Percentiles rank a stretch among this genome's conserved stretches.
Evolutionary conservation across 53 echinoderm and acorn worm genomes (phyloP).

Genomic region (Antedon mediterranea): DNA sequence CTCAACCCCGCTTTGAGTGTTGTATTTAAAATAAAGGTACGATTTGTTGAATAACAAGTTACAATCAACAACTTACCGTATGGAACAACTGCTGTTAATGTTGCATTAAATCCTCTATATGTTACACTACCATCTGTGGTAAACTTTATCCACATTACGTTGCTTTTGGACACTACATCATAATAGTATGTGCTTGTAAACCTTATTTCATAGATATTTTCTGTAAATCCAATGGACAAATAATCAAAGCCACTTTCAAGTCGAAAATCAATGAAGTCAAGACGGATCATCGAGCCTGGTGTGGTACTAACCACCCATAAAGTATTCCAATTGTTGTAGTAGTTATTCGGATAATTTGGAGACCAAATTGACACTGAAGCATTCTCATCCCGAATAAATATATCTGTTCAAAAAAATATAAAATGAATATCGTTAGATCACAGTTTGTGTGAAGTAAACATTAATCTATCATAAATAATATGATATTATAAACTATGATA

Average conservation of each 20-base stretch:
- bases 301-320: constrained; percentile 15
- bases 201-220: background rate
- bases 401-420: too few relatives aligned
- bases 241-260: constrained; percentile 31
- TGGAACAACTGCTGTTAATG: constrained; percentile 7
- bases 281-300: constrained; percentile 9
- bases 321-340: constrained; percentile 15
- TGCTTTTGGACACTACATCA: constrained; percentile 4
- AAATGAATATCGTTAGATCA: too few relatives aligned
- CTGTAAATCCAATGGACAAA: constrained; percentile 24
- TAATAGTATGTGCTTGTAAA: background rate
- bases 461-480: too few relatives aligned
- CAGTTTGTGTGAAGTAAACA: too few relatives aligned
- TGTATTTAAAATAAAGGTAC: too few relatives aligned
- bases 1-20: too few relatives aligned
- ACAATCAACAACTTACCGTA: too few relatives aligned
- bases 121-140: constrained; percentile 24
- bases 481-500: too few relatives aligned
- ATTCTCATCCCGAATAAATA: background rate
- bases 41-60: too few relatives aligned
- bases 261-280: constrained; percentile 27
- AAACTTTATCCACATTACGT: constrained; percentile 15
- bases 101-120: constrained; percentile 19
- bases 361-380: constrained; percentile 2
- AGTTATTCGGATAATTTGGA: constrained; percentile 34